These are phyloP conservation scores for Drosophila asahinai DNA, from an alignment of 1,140 invertebrate genomes.

Conservation along the genomic window DNA sequence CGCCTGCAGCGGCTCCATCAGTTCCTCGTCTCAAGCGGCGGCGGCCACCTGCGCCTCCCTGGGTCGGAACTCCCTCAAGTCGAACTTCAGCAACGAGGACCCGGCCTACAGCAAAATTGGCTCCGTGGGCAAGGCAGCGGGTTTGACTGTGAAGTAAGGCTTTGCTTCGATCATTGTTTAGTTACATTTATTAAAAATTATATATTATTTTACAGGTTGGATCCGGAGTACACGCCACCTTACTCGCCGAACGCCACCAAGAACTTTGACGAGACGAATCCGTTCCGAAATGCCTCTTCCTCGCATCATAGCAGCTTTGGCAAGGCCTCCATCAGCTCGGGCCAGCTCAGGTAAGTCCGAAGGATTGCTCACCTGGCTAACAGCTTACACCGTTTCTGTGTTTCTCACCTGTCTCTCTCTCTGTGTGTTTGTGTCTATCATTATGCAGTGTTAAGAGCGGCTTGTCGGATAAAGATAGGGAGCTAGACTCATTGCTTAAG, in stretches of 20 bases:
- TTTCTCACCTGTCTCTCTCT: slow-evolving; percentile 57
- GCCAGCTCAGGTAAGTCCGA: slow-evolving; percentile 72
- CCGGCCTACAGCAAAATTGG: slow-evolving; percentile 80
- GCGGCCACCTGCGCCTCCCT: slow-evolving; percentile 66
- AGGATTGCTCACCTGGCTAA: slow-evolving; percentile 6
- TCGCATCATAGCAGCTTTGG: slow-evolving; percentile 84
- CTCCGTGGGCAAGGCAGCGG: slow-evolving; percentile 79
- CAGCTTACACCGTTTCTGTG: slow-evolving; percentile 57
- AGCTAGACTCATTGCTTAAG: slow-evolving; percentile 87
- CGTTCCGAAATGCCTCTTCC: slow-evolving; percentile 71
- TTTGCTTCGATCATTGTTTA: neutral
- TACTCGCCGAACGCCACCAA: slow-evolving; percentile 78
- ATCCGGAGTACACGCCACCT: slow-evolving; percentile 69
- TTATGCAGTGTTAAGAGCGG: slow-evolving; percentile 86
- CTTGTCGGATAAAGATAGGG: slow-evolving; percentile 86
- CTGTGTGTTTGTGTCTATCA: slow-evolving; percentile 61
- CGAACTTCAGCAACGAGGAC: slow-evolving; percentile 82
- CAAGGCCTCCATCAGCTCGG: slow-evolving; percentile 84
- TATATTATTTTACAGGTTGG: too few species aligned
- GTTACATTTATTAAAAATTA: too few species aligned
- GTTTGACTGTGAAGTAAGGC: slow-evolving; percentile 80
- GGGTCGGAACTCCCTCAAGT: slow-evolving; percentile 78
- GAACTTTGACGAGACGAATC: slow-evolving; percentile 84
- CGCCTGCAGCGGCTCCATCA: slow-evolving; percentile 70
- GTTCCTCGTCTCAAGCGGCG: slow-evolving; percentile 66